These are phyloP conservation scores for Heliothis virescens DNA, from an alignment of 1,140 invertebrate genomes.

Conservation along the genomic window DNA sequence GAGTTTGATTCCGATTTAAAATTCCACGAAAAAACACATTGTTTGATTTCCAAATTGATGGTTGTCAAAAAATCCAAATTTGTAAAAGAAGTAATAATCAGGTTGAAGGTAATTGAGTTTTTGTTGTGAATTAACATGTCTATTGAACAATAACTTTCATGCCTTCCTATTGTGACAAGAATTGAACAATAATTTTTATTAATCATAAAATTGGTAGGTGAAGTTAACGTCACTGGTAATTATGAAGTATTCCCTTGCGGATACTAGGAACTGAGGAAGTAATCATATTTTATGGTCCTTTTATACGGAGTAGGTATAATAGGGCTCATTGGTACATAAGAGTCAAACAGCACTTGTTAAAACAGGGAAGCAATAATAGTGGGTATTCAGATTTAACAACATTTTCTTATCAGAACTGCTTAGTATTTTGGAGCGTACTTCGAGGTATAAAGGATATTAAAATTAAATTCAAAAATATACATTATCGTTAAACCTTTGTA, in stretches of 20 bases:
- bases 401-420: no score
- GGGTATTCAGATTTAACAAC: no score
- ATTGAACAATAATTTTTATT: not conserved
- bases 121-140: slow-evolving; percentile 16
- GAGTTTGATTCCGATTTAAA: slow-evolving; percentile 12
- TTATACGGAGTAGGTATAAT: no score
- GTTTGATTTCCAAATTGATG: slow-evolving; percentile 37
- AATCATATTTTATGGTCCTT: no score
- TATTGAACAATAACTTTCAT: slow-evolving; percentile 2
- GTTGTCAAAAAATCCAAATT: slow-evolving; percentile 22
- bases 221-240: not conserved
- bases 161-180: not conserved
- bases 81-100: slow-evolving; percentile 26
- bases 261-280: no score
- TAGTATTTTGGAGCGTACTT: no score
- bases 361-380: no score
- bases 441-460: no score
- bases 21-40: slow-evolving; percentile 9
- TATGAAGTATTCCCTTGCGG: not conserved
- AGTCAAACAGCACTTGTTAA: no score
- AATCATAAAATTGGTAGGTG: slow-evolving; percentile 9
- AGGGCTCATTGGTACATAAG: no score
- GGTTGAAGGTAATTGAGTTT: not conserved
- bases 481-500: no score
- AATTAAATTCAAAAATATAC: no score